Base-by-base conservation (phyloP, 2,888 invertebrate genomes). In the Leuctra nigra region DNA sequence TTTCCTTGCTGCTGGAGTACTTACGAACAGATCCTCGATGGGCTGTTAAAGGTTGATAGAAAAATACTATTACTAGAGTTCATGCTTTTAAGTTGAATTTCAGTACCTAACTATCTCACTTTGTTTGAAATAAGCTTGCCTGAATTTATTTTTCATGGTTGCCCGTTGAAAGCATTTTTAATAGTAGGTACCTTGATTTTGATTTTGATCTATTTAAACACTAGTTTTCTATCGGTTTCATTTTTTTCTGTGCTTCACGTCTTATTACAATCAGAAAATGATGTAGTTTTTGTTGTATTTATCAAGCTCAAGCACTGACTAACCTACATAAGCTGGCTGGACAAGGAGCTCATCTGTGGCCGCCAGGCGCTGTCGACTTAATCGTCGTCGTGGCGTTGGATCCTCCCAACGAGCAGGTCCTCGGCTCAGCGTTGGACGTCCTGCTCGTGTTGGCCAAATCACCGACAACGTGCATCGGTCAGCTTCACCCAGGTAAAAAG, bases 261-360 rank as follows among this genome's bases (percentile, higher is more conserved):
- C n/a, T n/a, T n/a, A n/a, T n/a, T n/a, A n/a, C n/a, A n/a, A n/a
- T n/a, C n/a, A n/a, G n/a, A n/a, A n/a, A n/a, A n/a, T n/a, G n/a
- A n/a, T n/a, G n/a, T n/a, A n/a, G n/a, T n/a, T n/a, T n/a, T n/a
- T n/a, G n/a, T n/a, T n/a, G n/a, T n/a, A n/a, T n/a, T n/a, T n/a
- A n/a, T n/a, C n/a, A n/a, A 41, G 76, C 80, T 11, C 81, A 83
- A 64, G 78, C 80, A 47, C 71, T 91, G 18, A 77, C 81, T 60
- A 81, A 87, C 61, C 72, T 91, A 38, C 80, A 82, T 63, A 77
- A 79, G 46, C 72, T 91, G 53, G 88, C 88, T 0, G 78, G 79
- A 61, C 82, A 82, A 62, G 86, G 87, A 4, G 84, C 90, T 1
- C 88, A 88, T 71, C 75, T 89, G 24, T 91, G 91, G 91, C 86